Conservation (phyloP, 2,113 vertebrate species). For the Stomatorhinus ivindoensis region DNA sequence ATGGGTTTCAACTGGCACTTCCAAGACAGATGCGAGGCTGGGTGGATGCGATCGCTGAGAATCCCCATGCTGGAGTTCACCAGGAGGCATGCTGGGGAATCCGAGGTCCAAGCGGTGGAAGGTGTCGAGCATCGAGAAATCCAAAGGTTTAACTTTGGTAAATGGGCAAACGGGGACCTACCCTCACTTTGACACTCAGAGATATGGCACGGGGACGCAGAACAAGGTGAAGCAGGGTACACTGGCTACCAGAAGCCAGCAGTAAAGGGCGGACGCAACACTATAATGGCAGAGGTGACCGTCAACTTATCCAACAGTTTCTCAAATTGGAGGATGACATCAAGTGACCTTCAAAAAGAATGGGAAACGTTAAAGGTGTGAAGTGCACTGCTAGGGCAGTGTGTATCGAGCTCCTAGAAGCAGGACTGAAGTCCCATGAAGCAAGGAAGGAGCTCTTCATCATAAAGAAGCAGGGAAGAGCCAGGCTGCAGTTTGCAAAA, state of each 20-base stretch:
- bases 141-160: neutral
- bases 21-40: neutral
- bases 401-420: neutral
- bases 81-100: neutral
- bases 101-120: neutral
- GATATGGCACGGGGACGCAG: neutral
- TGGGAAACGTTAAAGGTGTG: neutral
- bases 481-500: neutral
- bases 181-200: neutral
- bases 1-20: neutral
- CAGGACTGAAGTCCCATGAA: neutral
- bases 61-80: neutral
- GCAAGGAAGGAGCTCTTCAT: neutral
- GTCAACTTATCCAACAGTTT: neutral
- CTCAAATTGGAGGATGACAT: neutral
- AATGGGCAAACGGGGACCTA: neutral
- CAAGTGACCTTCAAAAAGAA: neutral
- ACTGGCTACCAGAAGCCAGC: neutral
- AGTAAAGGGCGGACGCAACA: neutral
- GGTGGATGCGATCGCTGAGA: neutral
- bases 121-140: neutral
- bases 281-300: neutral
- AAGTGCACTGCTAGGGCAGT: neutral
- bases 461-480: neutral
- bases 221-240: neutral